Conservation (phyloP, 1,140 invertebrate genomes). For the Pteromalus puparum region DNA sequence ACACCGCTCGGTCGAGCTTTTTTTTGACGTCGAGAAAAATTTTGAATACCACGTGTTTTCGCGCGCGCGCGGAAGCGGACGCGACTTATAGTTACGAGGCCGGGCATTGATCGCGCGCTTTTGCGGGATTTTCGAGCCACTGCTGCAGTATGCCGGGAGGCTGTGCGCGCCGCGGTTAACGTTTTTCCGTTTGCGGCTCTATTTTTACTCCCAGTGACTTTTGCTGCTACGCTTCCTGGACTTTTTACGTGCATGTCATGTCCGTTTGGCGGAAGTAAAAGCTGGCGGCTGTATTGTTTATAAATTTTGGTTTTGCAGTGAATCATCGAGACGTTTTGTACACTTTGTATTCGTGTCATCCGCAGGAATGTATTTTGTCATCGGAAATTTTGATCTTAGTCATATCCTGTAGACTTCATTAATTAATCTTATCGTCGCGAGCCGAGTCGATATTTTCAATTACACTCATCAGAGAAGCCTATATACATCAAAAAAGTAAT, state of each 20-base stretch:
- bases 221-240: background rate
- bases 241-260: background rate
- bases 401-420: background rate
- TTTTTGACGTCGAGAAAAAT: background rate
- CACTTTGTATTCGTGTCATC: background rate
- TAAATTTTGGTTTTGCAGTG: too few species aligned
- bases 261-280: too few species aligned
- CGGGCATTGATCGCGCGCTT: conserved; percentile 22
- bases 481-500: too few species aligned
- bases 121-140: background rate
- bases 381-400: background rate
- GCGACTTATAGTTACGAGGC: background rate
- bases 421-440: too few species aligned
- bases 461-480: too few species aligned
- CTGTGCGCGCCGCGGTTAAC: background rate
- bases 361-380: background rate
- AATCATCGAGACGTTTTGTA: too few species aligned
- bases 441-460: too few species aligned
- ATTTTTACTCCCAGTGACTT: background rate
- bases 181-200: background rate
- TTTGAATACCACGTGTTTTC: conserved; percentile 4
- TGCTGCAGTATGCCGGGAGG: background rate
- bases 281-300: too few species aligned
- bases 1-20: background rate
- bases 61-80: background rate